Percentiles rank a stretch among this genome's conserved stretches.
phyloP scores from a whole-genome alignment of 1,140 invertebrate species.

The Drosophila orosa region DNA sequence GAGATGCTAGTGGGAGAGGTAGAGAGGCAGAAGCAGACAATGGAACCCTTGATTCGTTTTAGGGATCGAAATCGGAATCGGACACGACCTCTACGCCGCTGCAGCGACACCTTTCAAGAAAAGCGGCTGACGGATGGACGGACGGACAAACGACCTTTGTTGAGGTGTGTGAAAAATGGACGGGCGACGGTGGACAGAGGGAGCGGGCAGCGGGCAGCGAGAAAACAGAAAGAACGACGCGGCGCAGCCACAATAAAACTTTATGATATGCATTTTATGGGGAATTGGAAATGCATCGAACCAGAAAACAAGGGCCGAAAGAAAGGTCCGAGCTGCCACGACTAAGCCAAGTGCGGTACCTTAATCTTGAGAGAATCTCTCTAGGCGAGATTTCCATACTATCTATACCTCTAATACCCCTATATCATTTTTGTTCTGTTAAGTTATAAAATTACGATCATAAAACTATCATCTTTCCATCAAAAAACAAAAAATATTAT shows the following conservation, averaged over 20 bases:
- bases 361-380: neutral
- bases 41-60: constrained; percentile 66
- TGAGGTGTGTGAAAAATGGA: constrained; percentile 64
- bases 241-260: constrained; percentile 76
- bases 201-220: constrained; percentile 1
- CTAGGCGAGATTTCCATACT: neutral
- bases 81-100: constrained; percentile 37
- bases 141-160: constrained; percentile 72
- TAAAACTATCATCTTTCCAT: neutral
- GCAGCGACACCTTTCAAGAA: constrained; percentile 57
- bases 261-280: constrained; percentile 81
- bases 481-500: neutral
- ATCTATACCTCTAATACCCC: neutral
- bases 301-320: constrained; percentile 32
- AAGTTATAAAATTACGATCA: neutral
- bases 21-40: constrained; percentile 57
- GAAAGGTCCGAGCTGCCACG: constrained; percentile 51
- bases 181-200: constrained; percentile 10
- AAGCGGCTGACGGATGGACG: constrained; percentile 34
- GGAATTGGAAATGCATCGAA: constrained; percentile 76
- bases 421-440: neutral
- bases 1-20: constrained; percentile 11
- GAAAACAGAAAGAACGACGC: constrained; percentile 47
- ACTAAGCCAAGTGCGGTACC: constrained; percentile 40
- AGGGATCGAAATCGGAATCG: constrained; percentile 54